phyloP scores from a whole-genome alignment of 2,113 vertebrate genomes.

The Hippocampus barbouri region DNA sequence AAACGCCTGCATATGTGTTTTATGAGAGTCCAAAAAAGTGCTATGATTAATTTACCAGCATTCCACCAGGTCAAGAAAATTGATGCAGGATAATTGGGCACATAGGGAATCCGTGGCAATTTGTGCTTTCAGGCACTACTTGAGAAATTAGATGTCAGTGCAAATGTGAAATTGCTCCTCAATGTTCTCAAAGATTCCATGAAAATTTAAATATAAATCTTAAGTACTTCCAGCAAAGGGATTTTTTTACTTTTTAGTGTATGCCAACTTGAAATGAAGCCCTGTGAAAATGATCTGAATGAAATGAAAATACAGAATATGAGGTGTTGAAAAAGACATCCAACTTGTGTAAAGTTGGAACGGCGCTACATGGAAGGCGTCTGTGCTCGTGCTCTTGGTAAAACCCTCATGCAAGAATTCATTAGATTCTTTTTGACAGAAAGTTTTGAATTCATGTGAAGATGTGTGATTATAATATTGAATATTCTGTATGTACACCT shows the following conservation, averaged over 20 bases:
- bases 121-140: constrained; percentile 78
- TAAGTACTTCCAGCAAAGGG: constrained; percentile 75
- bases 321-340: constrained; percentile 44
- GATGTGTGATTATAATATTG: constrained; percentile 63
- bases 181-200: constrained; percentile 80
- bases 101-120: constrained; percentile 78
- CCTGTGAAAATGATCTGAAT: constrained; percentile 73
- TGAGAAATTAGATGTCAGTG: constrained; percentile 82
- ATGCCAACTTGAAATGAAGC: constrained; percentile 71
- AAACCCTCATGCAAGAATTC: constrained; percentile 67
- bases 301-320: constrained; percentile 50
- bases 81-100: constrained; percentile 81
- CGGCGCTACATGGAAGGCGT: constrained; percentile 54
- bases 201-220: constrained; percentile 78
- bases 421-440: constrained; percentile 65
- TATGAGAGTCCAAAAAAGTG: constrained; percentile 49
- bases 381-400: constrained; percentile 54
- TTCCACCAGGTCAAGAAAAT: constrained; percentile 77
- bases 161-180: constrained; percentile 80
- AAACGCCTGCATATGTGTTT: constrained; percentile 72
- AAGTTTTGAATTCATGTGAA: constrained; percentile 65
- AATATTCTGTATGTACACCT: constrained; percentile 54
- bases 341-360: constrained; percentile 66
- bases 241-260: constrained; percentile 48
- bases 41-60: constrained; percentile 79